Evolutionary conservation across 2,113 vertebrate species (phyloP).

Genomic region (Speoplatyrhinus poulsoni): DNA sequence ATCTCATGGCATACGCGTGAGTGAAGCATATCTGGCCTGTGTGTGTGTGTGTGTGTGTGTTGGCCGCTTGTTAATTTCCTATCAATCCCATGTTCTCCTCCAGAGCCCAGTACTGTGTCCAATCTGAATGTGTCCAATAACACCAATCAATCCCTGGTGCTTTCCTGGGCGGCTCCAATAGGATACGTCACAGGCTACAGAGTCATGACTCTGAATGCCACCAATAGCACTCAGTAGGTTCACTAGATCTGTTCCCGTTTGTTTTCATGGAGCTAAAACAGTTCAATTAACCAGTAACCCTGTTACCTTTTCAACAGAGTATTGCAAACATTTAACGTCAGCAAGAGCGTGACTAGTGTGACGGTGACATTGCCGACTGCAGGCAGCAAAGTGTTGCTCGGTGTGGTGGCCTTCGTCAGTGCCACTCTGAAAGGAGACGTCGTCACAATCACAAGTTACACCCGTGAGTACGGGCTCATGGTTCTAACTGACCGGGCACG

Average conservation of each 20-base stretch:
- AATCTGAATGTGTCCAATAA: fast-evolving
- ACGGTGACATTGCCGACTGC: fast-evolving
- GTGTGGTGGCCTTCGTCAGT: conserved; percentile 15
- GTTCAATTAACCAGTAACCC: neutral
- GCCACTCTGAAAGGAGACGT: conserved; percentile 2
- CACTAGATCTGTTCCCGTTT: neutral
- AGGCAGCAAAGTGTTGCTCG: neutral
- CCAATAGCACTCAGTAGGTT: fast-evolving
- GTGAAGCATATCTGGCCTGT: conserved; percentile 5
- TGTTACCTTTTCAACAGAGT: neutral
- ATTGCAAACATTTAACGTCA: fast-evolving
- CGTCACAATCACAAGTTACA: fast-evolving
- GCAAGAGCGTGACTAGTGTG: fast-evolving
- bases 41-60: neutral
- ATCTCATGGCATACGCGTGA: conserved; percentile 47
- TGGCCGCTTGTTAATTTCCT: neutral
- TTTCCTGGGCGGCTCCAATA: neutral
- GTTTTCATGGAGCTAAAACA: neutral
- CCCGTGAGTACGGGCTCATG: conserved; percentile 33
- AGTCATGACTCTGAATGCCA: neutral
- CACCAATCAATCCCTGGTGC: fast-evolving
- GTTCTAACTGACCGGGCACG: no score
- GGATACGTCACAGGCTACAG: neutral
- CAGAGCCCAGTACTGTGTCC: conserved; percentile 53
- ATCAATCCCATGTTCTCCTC: neutral